Percentiles rank a stretch among this genome's conserved stretches.
phyloP scores from a whole-genome alignment of 2,113 vertebrate species.

The Jaculus jaculus region DNA sequence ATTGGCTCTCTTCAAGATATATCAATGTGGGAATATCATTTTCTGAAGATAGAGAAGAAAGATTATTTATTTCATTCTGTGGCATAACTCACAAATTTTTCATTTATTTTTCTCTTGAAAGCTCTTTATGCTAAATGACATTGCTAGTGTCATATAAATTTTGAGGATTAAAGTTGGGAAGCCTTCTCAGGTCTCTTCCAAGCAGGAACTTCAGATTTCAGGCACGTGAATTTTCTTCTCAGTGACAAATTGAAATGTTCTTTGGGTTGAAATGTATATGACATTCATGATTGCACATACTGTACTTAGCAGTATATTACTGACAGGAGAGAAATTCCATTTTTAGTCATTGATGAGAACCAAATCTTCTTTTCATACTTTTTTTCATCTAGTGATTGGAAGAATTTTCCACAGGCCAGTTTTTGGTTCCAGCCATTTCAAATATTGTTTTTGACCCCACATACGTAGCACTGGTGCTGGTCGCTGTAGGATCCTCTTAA shows the following conservation, averaged over 20 bases:
- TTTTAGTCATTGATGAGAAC: constrained; percentile 11
- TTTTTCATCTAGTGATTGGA: background rate
- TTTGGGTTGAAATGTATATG: background rate
- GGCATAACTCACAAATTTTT: background rate
- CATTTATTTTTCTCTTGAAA: background rate
- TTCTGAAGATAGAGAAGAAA: constrained; percentile 41
- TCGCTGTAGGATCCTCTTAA: background rate
- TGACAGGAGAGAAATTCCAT: background rate
- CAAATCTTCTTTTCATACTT: constrained; percentile 4
- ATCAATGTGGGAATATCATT: background rate
- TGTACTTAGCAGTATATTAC: background rate
- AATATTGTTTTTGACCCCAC: background rate
- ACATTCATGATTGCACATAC: background rate
- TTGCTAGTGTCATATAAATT: background rate
- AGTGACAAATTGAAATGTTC: background rate
- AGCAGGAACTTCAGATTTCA: background rate
- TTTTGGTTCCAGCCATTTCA: background rate
- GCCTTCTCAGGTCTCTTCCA: background rate
- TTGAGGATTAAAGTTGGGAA: background rate
- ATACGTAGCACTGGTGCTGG: background rate
- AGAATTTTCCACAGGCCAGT: background rate
- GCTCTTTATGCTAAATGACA: background rate
- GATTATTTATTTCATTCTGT: background rate
- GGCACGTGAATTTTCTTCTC: constrained; percentile 4
- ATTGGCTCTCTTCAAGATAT: background rate